Base-by-base conservation (phyloP, 2,113 vertebrate genomes). In the Malurus elegans region DNA sequence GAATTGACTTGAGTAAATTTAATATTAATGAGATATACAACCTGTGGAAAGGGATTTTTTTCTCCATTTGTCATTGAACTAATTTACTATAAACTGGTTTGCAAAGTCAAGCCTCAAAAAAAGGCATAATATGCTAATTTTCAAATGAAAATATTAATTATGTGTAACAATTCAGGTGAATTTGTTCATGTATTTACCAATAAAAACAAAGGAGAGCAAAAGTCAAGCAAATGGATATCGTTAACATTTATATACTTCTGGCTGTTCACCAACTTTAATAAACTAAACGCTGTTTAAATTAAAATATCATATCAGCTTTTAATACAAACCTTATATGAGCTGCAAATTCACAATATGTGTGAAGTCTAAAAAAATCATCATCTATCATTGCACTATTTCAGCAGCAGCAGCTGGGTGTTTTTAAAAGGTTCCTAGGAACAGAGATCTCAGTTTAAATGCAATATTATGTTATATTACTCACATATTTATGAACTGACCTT, bases 401-500 rank as follows among this genome's bases (percentile, higher is more conserved):
- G 88, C 82, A 92, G 86, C 86, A 83, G 90, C 97, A 96, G 88
- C 66, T 95, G 84, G 18, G 40, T 92, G 60, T 72, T 91, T 97
- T 92, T 88, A 93, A 91, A 95, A 94, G 83, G 80, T 78, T 90
- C 57, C 82, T 90, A 95, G 82, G 92, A 97, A 96, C 88, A 88
- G 95, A 81, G 79, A 92, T 92, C 81, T 84, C 87, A 81, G 58
- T 92, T 95, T 92, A 88, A 96, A 95, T 92, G 93, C 73, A 96
- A 96, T 97, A 93, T 91, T 93, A 83, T 80, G 65, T 94, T 94
- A 75, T 92, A 95, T 93, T 96, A 92, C 79, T 93, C 95, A 96
- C 96, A 96, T 95, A 38, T 38, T 38, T 38, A 93, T 85, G 87
- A 90, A 92, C 76, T 98, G 98, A 98, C 97, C 97, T 98, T 98